Evolutionary conservation across 2,113 vertebrate species (phyloP).

Genomic region (Jacana jacana): DNA sequence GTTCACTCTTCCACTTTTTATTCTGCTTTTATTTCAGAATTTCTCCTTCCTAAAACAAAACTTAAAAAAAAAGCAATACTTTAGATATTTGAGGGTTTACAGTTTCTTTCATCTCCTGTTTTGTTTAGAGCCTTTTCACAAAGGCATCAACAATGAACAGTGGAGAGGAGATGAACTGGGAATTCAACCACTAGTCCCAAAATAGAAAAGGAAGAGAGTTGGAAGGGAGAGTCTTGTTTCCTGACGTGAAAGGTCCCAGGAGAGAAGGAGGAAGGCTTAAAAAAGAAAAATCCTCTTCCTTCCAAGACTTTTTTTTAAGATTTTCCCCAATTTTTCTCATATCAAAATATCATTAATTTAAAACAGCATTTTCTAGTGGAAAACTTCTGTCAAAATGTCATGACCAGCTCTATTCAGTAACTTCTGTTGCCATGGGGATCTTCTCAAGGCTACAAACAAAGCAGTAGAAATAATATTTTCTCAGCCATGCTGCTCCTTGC

Average conservation of each 20-base stretch:
- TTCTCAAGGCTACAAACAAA: conserved; percentile 19
- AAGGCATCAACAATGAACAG: neutral
- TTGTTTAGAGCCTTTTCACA: neutral
- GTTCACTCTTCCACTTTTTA: neutral
- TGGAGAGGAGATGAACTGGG: neutral
- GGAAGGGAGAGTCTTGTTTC: too few relatives aligned
- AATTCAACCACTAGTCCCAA: neutral
- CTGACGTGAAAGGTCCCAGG: neutral
- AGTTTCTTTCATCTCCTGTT: conserved; percentile 16
- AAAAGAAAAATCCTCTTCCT: neutral
- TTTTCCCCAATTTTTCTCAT: neutral
- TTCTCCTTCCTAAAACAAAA: neutral
- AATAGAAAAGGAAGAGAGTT: conserved; percentile 25
- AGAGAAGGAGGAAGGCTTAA: neutral
- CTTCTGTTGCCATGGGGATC: neutral
- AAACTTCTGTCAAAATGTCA: conserved; percentile 3
- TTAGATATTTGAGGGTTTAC: neutral
- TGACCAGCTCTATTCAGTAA: neutral
- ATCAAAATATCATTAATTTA: neutral
- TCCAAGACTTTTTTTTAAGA: neutral
- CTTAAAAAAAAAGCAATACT: neutral
- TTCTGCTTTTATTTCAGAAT: neutral
- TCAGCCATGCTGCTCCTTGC: neutral
- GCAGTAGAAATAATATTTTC: conserved; percentile 13
- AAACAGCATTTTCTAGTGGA: neutral